A percentile compares a stretch with the other conserved stretches of the same genome.
Conservation (phyloP, 1,140 invertebrate genomes). For the Microplitis demolitor region DNA sequence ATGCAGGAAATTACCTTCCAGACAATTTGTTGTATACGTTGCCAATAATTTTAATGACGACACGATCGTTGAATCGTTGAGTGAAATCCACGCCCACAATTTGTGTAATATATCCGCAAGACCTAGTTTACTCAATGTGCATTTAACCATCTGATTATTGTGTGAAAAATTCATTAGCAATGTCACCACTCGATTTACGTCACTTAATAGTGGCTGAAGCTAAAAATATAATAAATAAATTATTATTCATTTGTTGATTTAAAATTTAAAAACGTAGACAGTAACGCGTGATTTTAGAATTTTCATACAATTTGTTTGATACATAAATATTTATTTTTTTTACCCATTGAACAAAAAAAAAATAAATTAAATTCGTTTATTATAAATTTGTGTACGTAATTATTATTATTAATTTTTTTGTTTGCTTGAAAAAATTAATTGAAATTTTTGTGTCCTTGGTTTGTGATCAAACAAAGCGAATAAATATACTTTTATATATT, state of each 20-base stretch:
- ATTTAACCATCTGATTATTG: conserved; percentile 51
- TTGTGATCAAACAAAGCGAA: no score
- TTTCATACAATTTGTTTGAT: no score
- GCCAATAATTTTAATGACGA: conserved; percentile 61
- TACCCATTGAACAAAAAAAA: no score
- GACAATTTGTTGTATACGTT: conserved; percentile 62
- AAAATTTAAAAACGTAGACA: no score
- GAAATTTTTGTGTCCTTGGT: no score
- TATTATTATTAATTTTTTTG: no score
- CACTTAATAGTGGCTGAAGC: conserved; percentile 57
- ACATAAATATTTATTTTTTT: no score
- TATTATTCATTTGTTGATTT: neutral
- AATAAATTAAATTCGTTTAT: no score
- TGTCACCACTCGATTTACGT: conserved; percentile 56
- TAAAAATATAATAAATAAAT: conserved; percentile 35
- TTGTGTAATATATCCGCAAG: conserved; percentile 64
- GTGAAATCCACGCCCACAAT: conserved; percentile 62
- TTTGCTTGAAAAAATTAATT: no score
- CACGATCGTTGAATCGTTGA: conserved; percentile 52
- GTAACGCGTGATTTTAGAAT: no score
- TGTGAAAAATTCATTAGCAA: conserved; percentile 64
- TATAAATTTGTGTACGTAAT: no score
- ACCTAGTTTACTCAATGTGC: conserved; percentile 49
- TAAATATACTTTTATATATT: no score
- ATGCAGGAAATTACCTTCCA: conserved; percentile 48